phyloP scores from a whole-genome alignment of 2,888 invertebrate genomes.

The Hoplodrina ambigua region DNA sequence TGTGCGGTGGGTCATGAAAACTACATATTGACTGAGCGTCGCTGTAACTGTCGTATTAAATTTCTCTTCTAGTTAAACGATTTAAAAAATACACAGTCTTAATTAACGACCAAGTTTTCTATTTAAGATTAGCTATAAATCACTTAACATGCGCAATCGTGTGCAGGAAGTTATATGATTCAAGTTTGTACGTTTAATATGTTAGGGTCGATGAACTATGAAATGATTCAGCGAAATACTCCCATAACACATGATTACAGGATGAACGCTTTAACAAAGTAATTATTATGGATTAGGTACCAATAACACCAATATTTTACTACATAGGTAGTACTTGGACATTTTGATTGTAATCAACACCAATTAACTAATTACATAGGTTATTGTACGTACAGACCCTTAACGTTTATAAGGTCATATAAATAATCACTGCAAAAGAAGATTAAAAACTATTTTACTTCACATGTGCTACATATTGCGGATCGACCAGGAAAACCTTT shows the following conservation, averaged over 20 bases:
- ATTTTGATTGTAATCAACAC: background rate
- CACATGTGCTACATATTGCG: background rate
- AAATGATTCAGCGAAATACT: constrained; percentile 8
- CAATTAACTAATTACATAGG: background rate
- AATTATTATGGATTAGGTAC: background rate
- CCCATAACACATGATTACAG: background rate
- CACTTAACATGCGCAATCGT: constrained; percentile 36
- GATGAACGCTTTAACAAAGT: background rate
- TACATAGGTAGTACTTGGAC: no score
- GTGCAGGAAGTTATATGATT: constrained; percentile 43
- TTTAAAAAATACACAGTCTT: constrained; percentile 27
- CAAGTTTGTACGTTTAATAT: constrained; percentile 33
- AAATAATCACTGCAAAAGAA: background rate
- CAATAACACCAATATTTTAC: no score
- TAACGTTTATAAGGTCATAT: no score
- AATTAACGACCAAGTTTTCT: constrained; percentile 37
- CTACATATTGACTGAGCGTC: constrained; percentile 55
- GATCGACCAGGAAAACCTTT: constrained; percentile 28
- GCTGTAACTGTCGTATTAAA: constrained; percentile 32
- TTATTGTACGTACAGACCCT: no score
- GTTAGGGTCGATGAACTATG: constrained; percentile 37
- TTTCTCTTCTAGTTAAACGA: constrained; percentile 35
- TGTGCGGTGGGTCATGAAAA: constrained; percentile 67
- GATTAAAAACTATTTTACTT: background rate
- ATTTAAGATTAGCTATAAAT: constrained; percentile 43